These are phyloP conservation scores for Ptychoptera contaminata DNA, from an alignment of 2,888 invertebrate genomes.

Conservation along the genomic window DNA sequence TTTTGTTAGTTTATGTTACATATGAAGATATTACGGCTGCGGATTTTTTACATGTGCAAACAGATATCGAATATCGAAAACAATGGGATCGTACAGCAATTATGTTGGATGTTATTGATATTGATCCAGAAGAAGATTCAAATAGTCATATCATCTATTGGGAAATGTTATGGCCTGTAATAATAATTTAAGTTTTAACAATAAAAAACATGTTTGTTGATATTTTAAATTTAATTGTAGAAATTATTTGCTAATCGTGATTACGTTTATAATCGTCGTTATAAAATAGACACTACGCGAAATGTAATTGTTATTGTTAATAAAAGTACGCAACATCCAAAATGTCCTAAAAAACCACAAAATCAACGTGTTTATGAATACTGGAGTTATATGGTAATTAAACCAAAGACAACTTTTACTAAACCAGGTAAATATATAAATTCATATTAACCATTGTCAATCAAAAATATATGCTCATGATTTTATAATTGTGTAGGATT, in stretches of 20 bases:
- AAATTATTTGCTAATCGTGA: slow-evolving; percentile 71
- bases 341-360: slow-evolving; percentile 46
- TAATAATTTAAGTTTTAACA: slow-evolving; percentile 16
- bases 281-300: slow-evolving; percentile 37
- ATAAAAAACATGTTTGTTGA: slow-evolving; percentile 3
- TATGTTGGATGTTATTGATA: slow-evolving; percentile 51
- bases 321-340: slow-evolving; percentile 51
- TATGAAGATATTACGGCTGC: slow-evolving; percentile 62
- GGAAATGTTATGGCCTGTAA: slow-evolving; percentile 80
- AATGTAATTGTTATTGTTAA: slow-evolving; percentile 49
- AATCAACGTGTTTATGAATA: slow-evolving; percentile 64
- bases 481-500: slow-evolving; percentile 41
- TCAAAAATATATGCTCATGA: neutral
- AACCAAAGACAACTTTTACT: slow-evolving; percentile 33
- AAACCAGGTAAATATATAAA: slow-evolving; percentile 21
- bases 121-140: slow-evolving; percentile 36
- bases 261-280: slow-evolving; percentile 66
- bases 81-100: slow-evolving; percentile 69
- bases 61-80: slow-evolving; percentile 61
- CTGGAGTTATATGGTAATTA: slow-evolving; percentile 77
- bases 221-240: slow-evolving; percentile 30
- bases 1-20: slow-evolving; percentile 52
- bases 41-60: slow-evolving; percentile 69
- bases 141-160: slow-evolving; percentile 69
- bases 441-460: neutral